A percentile compares a stretch with the other conserved stretches of the same genome.
Evolutionary conservation across 2,888 invertebrate genomes (phyloP).

Genomic region (Pilophorus perplexus): DNA sequence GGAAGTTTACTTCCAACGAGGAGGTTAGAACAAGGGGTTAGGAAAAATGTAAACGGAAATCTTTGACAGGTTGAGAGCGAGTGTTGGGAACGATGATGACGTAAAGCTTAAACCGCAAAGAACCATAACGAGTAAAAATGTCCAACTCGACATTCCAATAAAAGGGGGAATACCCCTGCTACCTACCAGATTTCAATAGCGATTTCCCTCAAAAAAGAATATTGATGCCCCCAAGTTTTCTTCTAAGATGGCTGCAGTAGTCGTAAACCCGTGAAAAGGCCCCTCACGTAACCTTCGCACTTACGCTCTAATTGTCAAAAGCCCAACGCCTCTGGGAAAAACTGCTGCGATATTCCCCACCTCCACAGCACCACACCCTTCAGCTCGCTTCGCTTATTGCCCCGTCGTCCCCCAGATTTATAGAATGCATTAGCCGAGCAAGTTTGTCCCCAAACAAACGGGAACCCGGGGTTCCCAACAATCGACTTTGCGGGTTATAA

Average conservation of each 20-base stretch:
- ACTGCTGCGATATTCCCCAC: constrained; percentile 22
- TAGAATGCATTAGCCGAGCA: constrained; percentile 38
- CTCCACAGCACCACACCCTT: too few species aligned
- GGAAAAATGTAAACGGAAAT: too few species aligned
- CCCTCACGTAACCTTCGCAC: constrained; percentile 21
- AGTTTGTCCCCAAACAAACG: constrained; percentile 38
- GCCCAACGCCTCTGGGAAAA: constrained; percentile 7
- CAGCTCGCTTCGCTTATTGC: constrained; percentile 32
- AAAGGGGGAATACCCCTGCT: too few species aligned
- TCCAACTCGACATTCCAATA: too few species aligned
- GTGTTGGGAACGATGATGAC: too few species aligned
- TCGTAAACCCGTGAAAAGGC: constrained; percentile 13
- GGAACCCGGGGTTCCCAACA: constrained; percentile 31
- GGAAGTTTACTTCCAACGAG: too few species aligned
- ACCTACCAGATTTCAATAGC: too few species aligned
- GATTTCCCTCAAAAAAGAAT: too few species aligned
- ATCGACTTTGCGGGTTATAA: constrained; percentile 39
- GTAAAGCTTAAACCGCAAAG: too few species aligned
- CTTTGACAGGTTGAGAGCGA: too few species aligned
- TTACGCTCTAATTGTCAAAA: constrained; percentile 26
- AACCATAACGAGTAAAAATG: too few species aligned
- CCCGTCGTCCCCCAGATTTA: constrained; percentile 33
- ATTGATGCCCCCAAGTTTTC: neutral
- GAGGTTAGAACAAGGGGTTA: too few species aligned
- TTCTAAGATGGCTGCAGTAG: neutral